Percentiles rank a stretch among this genome's conserved stretches.
phyloP scores from a whole-genome alignment of 2,888 invertebrate species.

The Ischnura elegans region DNA sequence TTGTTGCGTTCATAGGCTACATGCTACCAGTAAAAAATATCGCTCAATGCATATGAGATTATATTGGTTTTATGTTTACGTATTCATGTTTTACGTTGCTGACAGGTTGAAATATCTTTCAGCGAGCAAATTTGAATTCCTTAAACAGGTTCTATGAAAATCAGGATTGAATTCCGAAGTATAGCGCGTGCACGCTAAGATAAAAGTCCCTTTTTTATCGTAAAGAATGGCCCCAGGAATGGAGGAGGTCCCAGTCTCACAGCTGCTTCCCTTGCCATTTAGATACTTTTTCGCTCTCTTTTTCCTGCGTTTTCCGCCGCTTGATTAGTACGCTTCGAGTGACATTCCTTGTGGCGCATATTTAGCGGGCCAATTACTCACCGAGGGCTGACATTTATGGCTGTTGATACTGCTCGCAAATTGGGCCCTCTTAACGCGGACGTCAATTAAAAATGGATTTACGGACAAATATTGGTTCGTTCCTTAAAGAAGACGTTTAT shows the following conservation, averaged over 20 bases:
- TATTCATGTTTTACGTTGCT: too few relatives aligned
- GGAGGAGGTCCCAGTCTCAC: not conserved
- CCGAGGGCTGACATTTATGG: not conserved
- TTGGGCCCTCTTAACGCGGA: not conserved
- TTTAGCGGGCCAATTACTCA: not conserved
- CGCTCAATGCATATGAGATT: too few relatives aligned
- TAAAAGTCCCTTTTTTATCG: not conserved
- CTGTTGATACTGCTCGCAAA: not conserved
- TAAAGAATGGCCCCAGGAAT: not conserved
- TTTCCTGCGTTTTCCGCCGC: not conserved
- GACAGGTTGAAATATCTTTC: too few relatives aligned
- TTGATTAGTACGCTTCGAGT: not conserved
- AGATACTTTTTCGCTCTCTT: not conserved
- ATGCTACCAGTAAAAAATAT: too few relatives aligned
- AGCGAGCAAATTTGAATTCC: too few relatives aligned
- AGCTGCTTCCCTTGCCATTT: not conserved
- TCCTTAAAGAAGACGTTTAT: not conserved
- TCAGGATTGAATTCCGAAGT: not conserved
- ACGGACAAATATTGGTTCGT: not conserved
- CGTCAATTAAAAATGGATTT: constrained; percentile 28
- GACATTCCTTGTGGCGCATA: not conserved
- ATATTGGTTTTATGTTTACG: too few relatives aligned
- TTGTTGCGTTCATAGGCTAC: too few relatives aligned
- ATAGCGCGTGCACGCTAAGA: not conserved
- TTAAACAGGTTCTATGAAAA: too few relatives aligned